phyloP scores from a whole-genome alignment of 2,888 invertebrate species.

The Metalampra italica region DNA sequence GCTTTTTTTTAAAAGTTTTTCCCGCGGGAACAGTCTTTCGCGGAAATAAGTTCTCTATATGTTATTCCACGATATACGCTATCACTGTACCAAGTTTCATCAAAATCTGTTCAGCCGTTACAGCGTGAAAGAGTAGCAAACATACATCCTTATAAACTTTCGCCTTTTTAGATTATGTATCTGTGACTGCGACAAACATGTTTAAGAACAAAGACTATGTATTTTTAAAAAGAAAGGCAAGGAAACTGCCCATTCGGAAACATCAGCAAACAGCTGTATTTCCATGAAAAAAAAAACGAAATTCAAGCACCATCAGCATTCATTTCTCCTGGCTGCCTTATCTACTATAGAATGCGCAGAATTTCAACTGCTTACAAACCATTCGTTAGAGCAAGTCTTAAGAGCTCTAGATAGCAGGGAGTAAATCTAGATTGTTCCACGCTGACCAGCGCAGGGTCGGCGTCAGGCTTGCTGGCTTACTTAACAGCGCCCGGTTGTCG shows the following conservation, averaged over 20 bases:
- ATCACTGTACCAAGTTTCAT: no score
- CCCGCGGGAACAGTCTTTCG: neutral
- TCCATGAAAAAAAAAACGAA: no score
- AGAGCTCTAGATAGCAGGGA: conserved; percentile 4
- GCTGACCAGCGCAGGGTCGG: neutral
- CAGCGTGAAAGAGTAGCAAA: no score
- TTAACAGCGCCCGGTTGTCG: neutral
- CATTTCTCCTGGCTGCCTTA: neutral
- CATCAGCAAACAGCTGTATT: no score
- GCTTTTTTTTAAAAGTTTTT: neutral
- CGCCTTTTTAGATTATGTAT: no score
- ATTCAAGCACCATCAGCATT: neutral
- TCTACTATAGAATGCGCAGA: neutral
- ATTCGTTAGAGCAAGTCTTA: conserved; percentile 1
- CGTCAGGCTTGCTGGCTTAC: neutral
- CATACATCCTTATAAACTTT: no score
- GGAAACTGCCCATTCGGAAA: no score
- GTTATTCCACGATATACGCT: neutral
- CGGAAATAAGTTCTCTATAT: neutral
- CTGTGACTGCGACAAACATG: no score
- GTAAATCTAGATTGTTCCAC: conserved; percentile 2
- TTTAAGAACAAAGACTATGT: no score
- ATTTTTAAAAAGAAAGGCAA: no score
- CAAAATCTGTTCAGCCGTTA: no score
- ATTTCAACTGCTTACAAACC: neutral